Conservation (phyloP, 2,888 invertebrate species). For the Dynastes grantii region DNA sequence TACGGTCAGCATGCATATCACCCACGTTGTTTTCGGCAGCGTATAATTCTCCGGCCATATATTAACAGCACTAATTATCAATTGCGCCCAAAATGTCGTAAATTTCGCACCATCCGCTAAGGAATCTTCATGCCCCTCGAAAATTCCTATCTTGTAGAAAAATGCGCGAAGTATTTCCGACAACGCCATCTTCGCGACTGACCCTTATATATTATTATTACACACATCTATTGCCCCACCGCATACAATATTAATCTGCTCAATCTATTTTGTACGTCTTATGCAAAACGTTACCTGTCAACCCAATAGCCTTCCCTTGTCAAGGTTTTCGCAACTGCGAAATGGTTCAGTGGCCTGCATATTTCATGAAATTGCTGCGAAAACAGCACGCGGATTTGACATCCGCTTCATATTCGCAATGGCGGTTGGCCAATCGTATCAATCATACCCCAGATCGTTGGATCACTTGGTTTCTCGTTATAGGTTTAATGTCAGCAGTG, state of each 20-base stretch:
- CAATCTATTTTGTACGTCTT: neutral
- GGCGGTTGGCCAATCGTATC: neutral
- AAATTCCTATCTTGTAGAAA: neutral
- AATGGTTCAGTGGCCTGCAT: neutral
- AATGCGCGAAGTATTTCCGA: neutral
- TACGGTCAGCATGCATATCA: slow-evolving; percentile 12
- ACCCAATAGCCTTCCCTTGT: neutral
- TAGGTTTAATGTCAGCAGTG: too few species aligned
- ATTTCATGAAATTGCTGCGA: slow-evolving; percentile 17
- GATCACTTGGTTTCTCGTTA: too few species aligned
- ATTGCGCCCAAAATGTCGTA: slow-evolving; percentile 12
- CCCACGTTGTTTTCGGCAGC: neutral
- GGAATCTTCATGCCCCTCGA: neutral
- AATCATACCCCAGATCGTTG: neutral
- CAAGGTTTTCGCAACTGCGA: neutral
- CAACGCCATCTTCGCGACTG: neutral
- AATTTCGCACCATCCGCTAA: slow-evolving; percentile 22
- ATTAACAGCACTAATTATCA: slow-evolving; percentile 17
- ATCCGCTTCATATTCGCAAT: neutral
- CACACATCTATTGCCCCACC: neutral
- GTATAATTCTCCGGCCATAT: slow-evolving; percentile 30
- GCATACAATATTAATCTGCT: neutral
- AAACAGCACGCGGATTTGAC: neutral
- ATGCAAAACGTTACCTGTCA: neutral
- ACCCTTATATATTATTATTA: neutral